Evolutionary conservation across 2,888 invertebrate genomes (phyloP).

Genomic region (Drosophila cracens): DNA sequence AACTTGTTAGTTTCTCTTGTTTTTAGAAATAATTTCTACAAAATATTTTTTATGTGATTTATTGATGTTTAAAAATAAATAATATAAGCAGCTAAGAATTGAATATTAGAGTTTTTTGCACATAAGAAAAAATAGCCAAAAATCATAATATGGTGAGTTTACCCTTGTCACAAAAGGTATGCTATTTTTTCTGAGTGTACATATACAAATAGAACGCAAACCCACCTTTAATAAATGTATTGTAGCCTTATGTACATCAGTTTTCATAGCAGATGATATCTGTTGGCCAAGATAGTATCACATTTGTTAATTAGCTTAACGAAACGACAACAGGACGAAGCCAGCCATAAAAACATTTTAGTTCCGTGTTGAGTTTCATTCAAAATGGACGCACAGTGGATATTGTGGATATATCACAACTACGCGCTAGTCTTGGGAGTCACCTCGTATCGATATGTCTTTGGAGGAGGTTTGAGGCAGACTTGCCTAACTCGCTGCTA

Average conservation of each 20-base stretch:
- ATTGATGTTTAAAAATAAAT: too few species aligned
- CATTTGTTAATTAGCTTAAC: background rate
- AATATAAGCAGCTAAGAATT: too few species aligned
- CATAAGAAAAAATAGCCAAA: too few species aligned
- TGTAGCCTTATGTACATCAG: background rate
- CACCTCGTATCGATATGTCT: background rate
- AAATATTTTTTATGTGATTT: too few species aligned
- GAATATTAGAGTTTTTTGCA: too few species aligned
- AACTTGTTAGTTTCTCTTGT: too few species aligned
- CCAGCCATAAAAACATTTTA: background rate
- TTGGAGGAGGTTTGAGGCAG: background rate
- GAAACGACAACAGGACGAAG: background rate
- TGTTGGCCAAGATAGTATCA: background rate
- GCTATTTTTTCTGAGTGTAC: too few species aligned
- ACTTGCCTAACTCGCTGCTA: background rate
- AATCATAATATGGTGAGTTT: too few species aligned
- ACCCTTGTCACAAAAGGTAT: too few species aligned
- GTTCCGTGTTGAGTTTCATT: background rate
- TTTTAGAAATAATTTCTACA: too few species aligned
- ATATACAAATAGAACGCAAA: too few species aligned
- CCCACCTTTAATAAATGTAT: too few species aligned
- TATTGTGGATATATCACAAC: background rate
- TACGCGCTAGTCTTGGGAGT: background rate
- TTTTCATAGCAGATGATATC: background rate
- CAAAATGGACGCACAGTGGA: constrained; percentile 19